Evolutionary conservation across 2,888 invertebrate genomes (phyloP), one percentile per base, ranked within the genome.

Genomic region (Clusia tigrina): DNA sequence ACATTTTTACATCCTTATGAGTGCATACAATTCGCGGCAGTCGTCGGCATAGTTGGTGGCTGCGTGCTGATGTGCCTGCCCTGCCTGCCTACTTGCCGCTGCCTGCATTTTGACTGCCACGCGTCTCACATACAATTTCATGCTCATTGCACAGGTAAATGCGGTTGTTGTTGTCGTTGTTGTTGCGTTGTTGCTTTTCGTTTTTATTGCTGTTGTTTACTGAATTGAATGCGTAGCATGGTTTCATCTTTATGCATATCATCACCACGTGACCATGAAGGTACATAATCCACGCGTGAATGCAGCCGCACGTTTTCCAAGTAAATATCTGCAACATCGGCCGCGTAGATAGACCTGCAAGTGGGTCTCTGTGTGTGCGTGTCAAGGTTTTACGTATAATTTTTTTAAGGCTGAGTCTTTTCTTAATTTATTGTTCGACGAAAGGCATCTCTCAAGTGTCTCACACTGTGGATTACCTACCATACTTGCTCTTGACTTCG

Each of bases 181-280:
- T 42, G 10, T 5, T 5, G 15, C n/a, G 42, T 42, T 42, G 32
- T 42, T 42, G 10, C 6, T 42, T 42, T 10, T 15, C n/a, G n/a
- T 42, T 42, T 10, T 42, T 42, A n/a, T 10, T 42, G 42, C n/a
- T 42, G 6, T 42, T 42, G 42, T 42, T 5, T 42, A 12, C 12
- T 32, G 32, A 6, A 32, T 32, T 12, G 32, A 32, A 32, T 32
- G 32, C 32, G 32, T 32, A 12, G 32, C 32, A 32, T 32, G 6
- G 6, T 32, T 12, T 32, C 32, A 32, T 32, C 12, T 12, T 12
- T 12, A 32, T 32, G 10, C 42, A 42, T n/a, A 42, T 42, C n/a
- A 42, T 42, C 42, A n/a, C 65, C 67, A 68, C 69, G 66, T 73
- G 70, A 70, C 71, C 73, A 71, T 73, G 72, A 73, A 71, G 66